Percentiles rank a stretch among this genome's conserved stretches.
Evolutionary conservation across 30 jellyfish, hydroid and myxozoan genomes (phyloP).

Genomic region (Clytia hemisphaerica): DNA sequence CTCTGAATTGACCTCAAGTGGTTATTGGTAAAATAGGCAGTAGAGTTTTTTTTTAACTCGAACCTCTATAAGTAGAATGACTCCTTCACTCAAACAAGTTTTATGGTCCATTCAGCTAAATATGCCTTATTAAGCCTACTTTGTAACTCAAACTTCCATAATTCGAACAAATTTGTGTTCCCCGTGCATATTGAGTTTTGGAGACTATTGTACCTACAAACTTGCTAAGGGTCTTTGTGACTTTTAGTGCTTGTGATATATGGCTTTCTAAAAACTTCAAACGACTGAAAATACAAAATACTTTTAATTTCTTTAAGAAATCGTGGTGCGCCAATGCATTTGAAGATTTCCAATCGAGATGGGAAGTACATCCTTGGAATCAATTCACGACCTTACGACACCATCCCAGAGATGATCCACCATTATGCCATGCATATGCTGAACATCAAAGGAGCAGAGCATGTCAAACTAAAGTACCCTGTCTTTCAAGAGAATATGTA

Average conservation of each 20-base stretch:
- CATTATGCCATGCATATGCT: conserved; percentile 71
- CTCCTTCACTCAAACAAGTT: too few relatives aligned
- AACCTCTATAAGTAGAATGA: too few relatives aligned
- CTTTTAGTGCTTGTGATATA: not conserved
- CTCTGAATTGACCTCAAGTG: too few relatives aligned
- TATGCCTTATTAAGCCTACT: too few relatives aligned
- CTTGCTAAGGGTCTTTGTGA: not conserved
- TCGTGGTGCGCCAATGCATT: conserved; percentile 86
- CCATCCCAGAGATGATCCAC: conserved; percentile 90
- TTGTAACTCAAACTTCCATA: too few relatives aligned
- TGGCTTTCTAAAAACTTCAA: not conserved
- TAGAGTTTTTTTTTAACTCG: too few relatives aligned
- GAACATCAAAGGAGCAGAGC: conserved; percentile 96
- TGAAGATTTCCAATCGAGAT: conserved; percentile 78
- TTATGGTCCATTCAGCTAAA: too few relatives aligned
- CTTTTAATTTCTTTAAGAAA: conserved; percentile 46
- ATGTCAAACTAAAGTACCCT: conserved; percentile 81
- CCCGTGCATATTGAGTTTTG: too few relatives aligned
- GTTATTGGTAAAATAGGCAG: too few relatives aligned
- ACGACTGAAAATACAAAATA: not conserved
- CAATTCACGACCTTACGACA: conserved; percentile 88
- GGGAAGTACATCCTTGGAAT: conserved; percentile 79
- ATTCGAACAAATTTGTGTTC: too few relatives aligned
- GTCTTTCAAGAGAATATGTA: conserved; percentile 88
- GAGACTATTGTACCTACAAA: too few relatives aligned